Base-by-base conservation (phyloP, 2,888 invertebrate genomes). In the Nymphalis polychloros region DNA sequence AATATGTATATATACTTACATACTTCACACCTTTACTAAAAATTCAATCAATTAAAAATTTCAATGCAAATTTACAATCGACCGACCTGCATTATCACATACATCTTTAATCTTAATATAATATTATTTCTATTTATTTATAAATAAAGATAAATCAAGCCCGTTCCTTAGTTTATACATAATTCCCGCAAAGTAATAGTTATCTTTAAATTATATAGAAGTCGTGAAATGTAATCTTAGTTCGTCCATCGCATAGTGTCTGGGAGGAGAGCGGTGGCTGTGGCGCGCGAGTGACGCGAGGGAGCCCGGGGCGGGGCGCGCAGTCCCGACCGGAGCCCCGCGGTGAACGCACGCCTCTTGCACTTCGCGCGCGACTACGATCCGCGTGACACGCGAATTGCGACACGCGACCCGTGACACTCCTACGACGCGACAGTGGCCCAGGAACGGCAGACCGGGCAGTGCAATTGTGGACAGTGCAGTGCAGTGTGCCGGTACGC, bases 311-410 rank as follows among this genome's bases (percentile, higher is more conserved):
- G 69, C 64, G 64, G 70, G 61, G 71, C 76, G 74, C 84, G 74
- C 73, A 71, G 72, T 72, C 63, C 63, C 67, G 55, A 66, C 60
- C 70, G 73, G 71, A 78, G 77, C 71, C 68, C 85, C 86, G 83
- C 81, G 81, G 82, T 83, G 83, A 80, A 81, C 82, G 82, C 85
- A 85, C 81, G 86, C 75, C 61, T 46, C 61, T 31, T 52, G 10
- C 57, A 61, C 59, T 52, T 48, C 59, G 74, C 75, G 64, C 71
- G 75, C 63, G 71, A 68, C 53, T 19, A 19, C 59, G 47, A 48
- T 55, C 60, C 19, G 55, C 61, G 49, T 35, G 41, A 67, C 59
- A 64, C 64, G 73, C 69, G 66, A 69, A 75, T 71, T 74, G 64
- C 73, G 63, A 60, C 62, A 46, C 64, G 71, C 75, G 72, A 48